These are phyloP conservation scores for Diadumene lineata DNA, from an alignment of 92 coral and sea anemone genomes.

Conservation along the genomic window DNA sequence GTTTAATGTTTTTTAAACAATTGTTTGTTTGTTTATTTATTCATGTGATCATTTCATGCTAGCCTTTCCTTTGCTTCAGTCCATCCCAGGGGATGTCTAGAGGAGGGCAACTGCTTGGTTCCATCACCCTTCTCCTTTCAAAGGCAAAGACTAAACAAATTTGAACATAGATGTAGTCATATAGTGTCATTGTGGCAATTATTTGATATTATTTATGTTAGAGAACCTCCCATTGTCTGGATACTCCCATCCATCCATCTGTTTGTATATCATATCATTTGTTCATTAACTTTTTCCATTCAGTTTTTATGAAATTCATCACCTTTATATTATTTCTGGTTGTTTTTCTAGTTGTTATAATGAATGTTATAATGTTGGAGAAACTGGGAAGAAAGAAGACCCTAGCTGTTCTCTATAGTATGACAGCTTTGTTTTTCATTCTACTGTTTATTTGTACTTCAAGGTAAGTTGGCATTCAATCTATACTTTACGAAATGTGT, in stretches of 20 bases:
- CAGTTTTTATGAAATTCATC: not conserved
- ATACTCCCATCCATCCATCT: not conserved
- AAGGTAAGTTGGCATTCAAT: constrained; percentile 21
- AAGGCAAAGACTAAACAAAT: no score
- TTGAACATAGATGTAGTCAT: no score
- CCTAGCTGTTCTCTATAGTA: constrained; percentile 42
- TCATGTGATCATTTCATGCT: not conserved
- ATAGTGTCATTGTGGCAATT: no score
- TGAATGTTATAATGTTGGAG: constrained; percentile 49
- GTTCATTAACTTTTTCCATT: not conserved
- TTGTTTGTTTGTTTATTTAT: not conserved
- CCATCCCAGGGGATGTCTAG: no score
- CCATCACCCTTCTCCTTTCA: no score
- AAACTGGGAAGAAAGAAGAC: constrained; percentile 58
- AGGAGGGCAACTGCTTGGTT: no score
- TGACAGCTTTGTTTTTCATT: constrained; percentile 45
- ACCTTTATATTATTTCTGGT: not conserved
- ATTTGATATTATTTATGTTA: no score
- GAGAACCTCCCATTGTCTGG: no score
- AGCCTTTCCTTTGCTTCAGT: not conserved
- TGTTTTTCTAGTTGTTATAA: constrained; percentile 31
- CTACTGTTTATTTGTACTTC: constrained; percentile 55
- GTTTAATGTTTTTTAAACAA: no score
- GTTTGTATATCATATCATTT: not conserved
- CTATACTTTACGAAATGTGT: not conserved